Base-by-base conservation (phyloP, 2,888 invertebrate species). In the Epinotia ramella region DNA sequence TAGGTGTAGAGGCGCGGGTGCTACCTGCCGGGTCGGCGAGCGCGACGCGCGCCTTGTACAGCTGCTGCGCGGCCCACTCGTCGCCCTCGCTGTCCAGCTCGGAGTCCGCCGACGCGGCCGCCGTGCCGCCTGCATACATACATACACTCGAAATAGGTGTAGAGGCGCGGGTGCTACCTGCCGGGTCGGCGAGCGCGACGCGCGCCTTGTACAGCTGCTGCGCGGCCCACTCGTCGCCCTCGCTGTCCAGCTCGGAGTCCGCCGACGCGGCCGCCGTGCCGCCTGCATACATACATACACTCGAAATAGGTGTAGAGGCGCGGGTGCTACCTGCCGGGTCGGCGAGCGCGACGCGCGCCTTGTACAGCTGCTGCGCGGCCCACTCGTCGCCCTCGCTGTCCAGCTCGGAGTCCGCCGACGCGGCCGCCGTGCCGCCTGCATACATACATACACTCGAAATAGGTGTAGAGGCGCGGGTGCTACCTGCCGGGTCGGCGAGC, bases 51-150 rank as follows among this genome's bases (percentile, higher is more conserved):
- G 97, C 99, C 94, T 99, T 99, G 84, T 97, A 95, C 85, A 99
- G 98, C 94, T 99, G 99, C 88, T 99, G 99, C 82, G 97, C 97
- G 91, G 99, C 99, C 99, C 99, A 99, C 88, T 98, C 98, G 82
- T 98, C 98, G 9, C 96, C 96, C 84, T 97, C 97, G 70, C 97
- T 97, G 87, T 96, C 96, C 84, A 96, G 95, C 80, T 96, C 97
- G 81, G 96, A 96, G 81, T 96, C 97, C 90, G 90, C 86, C 56
- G 87, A 87, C 0, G 90, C 89, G 1, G 91, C 97, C 95, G 96
- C 98, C 96, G 92, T 98, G 96, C 84, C 99, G 95, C 87, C 98
- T 95, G 84, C 96, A 16, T n/a, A 16, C 49, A 20, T 20, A 65
- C 13, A 20, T n/a, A n/a, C n/a, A n/a, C n/a, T n/a, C n/a, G n/a